These are phyloP conservation scores for Lutraria rhynchaena DNA, from an alignment of 1,140 invertebrate genomes.

Conservation along the genomic window DNA sequence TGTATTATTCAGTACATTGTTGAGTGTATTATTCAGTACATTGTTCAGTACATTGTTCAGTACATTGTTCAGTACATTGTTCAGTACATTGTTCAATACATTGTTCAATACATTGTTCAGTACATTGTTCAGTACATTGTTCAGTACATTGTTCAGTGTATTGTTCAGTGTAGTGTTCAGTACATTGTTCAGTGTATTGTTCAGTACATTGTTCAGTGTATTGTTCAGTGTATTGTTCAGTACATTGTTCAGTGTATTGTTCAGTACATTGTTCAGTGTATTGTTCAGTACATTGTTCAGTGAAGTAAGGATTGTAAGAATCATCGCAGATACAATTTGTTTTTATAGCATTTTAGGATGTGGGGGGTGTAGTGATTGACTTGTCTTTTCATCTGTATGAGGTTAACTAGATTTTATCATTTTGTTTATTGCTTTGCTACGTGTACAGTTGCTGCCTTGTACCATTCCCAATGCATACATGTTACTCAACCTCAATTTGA, in stretches of 20 bases:
- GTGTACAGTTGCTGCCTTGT: no score
- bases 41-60: background rate
- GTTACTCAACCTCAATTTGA: no score
- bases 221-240: slow-evolving; percentile 6
- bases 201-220: background rate
- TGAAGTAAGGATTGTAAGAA: background rate
- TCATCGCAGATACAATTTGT: no score
- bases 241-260: slow-evolving; percentile 1
- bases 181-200: background rate
- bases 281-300: slow-evolving; percentile 1
- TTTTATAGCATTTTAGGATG: no score
- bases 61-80: background rate
- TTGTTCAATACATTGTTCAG: background rate
- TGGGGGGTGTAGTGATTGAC: no score
- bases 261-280: slow-evolving; percentile 1
- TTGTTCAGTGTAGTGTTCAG: slow-evolving; percentile 5
- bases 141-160: slow-evolving; percentile 1
- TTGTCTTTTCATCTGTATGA: no score
- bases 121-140: background rate
- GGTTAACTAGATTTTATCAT: no score
- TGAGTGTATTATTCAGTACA: background rate
- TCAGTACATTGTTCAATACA: no score
- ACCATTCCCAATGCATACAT: no score
- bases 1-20: slow-evolving; percentile 2
- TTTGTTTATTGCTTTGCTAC: no score